A percentile compares a stretch with the other conserved stretches of the same genome.
Evolutionary conservation across 2,113 vertebrate species (phyloP).

Genomic region (Ivindomyrus marchei): DNA sequence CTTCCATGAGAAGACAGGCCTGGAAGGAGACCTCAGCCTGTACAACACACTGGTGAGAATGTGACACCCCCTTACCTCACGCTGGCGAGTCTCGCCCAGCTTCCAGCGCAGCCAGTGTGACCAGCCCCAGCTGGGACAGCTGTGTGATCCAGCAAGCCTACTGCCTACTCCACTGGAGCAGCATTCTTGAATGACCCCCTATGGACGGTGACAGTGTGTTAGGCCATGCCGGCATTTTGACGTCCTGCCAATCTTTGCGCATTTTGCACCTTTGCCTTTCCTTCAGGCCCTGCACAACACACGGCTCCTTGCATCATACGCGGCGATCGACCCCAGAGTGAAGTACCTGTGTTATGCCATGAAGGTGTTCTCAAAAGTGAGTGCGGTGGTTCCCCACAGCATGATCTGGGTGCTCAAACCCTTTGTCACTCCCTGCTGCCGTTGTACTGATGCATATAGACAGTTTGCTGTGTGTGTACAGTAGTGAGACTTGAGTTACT

Average conservation of each 20-base stretch:
- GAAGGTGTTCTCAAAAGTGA: constrained; percentile 91
- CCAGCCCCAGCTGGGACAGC: neutral
- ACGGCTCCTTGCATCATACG: constrained; percentile 75
- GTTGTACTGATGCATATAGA: neutral
- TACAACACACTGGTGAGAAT: constrained; percentile 86
- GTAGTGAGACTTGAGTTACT: neutral
- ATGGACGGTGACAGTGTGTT: neutral
- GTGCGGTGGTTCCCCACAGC: neutral
- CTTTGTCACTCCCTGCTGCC: neutral
- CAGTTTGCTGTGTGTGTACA: neutral
- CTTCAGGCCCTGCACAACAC: constrained; percentile 87
- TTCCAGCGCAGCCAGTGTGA: neutral
- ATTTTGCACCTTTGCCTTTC: neutral
- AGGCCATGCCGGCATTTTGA: neutral
- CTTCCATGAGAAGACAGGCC: constrained; percentile 78
- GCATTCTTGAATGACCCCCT: neutral
- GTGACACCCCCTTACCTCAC: neutral
- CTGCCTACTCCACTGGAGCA: neutral
- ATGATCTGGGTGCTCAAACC: neutral
- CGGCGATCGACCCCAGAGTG: constrained; percentile 80
- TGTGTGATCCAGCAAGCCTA: neutral
- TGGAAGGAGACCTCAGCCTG: constrained; percentile 92
- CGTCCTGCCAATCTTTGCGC: neutral
- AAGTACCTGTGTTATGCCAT: constrained; percentile 87
- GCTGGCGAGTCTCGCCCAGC: neutral